Conservation (phyloP, 2,113 vertebrate species). For the Myiozetetes cayanensis region DNA sequence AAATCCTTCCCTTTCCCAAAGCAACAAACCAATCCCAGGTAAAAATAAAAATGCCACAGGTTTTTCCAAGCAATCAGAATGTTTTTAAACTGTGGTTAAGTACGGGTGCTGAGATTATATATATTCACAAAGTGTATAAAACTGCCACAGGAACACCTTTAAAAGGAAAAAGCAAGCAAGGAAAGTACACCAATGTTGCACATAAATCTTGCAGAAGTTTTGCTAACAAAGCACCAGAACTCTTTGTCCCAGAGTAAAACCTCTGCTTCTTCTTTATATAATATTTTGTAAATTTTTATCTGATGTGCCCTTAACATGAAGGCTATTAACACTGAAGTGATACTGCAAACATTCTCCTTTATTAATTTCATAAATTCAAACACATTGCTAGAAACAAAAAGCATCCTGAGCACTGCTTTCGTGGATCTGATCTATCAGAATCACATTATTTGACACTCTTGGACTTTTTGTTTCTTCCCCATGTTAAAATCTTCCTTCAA, state of each 20-base stretch:
- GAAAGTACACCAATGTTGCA: not conserved
- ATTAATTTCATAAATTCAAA: not conserved
- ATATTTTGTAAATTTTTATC: not conserved
- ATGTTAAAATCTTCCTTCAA: not conserved
- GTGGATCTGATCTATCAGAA: not conserved
- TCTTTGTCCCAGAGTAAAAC: not conserved
- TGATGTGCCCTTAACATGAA: not conserved
- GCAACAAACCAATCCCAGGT: not conserved
- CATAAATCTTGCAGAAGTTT: not conserved
- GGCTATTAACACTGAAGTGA: not conserved
- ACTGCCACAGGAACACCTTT: not conserved
- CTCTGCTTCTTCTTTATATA: not conserved
- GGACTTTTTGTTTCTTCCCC: not conserved
- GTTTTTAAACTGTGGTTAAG: not conserved
- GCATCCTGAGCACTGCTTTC: not conserved
- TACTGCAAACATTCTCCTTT: not conserved
- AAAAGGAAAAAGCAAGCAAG: not conserved
- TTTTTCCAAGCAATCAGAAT: not conserved
- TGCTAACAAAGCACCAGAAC: not conserved
- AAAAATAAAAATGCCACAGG: not conserved
- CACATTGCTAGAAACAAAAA: not conserved
- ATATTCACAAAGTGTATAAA: not conserved
- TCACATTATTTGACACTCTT: not conserved
- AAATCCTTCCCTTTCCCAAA: not conserved
- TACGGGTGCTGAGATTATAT: not conserved